Evolutionary conservation across 2,888 invertebrate species (phyloP), one percentile per base, ranked within the genome.

Genomic region (Noctua janthe): DNA sequence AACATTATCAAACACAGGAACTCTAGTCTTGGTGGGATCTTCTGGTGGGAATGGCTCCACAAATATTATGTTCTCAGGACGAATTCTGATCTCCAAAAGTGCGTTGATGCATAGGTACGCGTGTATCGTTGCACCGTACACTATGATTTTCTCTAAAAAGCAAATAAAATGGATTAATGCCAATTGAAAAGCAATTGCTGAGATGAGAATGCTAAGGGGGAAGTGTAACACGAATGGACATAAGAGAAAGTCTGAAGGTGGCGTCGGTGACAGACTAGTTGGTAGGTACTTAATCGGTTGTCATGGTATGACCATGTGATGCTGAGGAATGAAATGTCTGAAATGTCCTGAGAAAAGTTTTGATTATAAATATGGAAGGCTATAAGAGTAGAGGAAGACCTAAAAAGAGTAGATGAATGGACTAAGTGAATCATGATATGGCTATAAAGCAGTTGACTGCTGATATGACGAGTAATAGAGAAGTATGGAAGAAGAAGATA

Each of bases 61-160:
- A 74, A 98, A 97, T 7, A 97, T 93, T 23, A 98, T 98, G 88
- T 97, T 96, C 8, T 95, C 91, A 0, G 97, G 96, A 0, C 96
- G 93, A 0, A 98, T 91, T 3, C 98, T 98, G 83, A 97, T 94
- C 56, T 97, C 97, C 20, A 98, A 88, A 56, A 98, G 94, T 0
- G 97, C 97, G 35, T 97, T 97, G 15, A 98, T 89, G 88, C 98
- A 98, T 87, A 98, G 97, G 90, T 98, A 98, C 0, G 98, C 97
- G 88, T 98, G 97, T 72, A 98, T 93, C 56, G 97, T 97, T 35
- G 97, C 95, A 0, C 98, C 98, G 90, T 98, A 98, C 0, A 98
- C 97, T 4, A 98, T 92, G 11, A 98, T 91, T 83, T 92, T 94
- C 78, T 92, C 97, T 97, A 87, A 17, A 94, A 93, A 79, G 47